These are phyloP conservation scores for Channa argus DNA, from an alignment of 2,113 vertebrate genomes.

Conservation along the genomic window DNA sequence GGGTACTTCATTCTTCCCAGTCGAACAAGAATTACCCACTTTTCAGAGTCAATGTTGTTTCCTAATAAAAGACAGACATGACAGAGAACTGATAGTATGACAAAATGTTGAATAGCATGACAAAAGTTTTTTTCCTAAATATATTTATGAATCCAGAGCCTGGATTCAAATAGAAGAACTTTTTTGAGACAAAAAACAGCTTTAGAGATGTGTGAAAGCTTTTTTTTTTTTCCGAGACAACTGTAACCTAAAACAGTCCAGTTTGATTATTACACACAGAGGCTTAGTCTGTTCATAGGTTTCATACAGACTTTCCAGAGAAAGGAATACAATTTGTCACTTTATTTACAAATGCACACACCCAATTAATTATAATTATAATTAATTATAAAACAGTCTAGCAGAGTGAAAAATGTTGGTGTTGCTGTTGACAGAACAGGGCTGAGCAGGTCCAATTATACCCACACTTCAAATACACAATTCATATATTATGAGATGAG, in stretches of 20 bases:
- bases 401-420: neutral
- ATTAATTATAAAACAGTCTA: slow-evolving; percentile 5
- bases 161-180: neutral
- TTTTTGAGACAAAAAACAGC: neutral
- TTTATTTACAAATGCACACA: slow-evolving; percentile 21
- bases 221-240: neutral
- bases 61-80: neutral
- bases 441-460: slow-evolving; percentile 15
- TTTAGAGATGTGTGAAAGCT: neutral
- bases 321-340: slow-evolving; percentile 23
- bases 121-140: neutral
- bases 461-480: neutral
- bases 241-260: slow-evolving; percentile 27
- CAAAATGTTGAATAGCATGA: too few relatives aligned
- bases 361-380: slow-evolving; percentile 1
- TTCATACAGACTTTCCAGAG: slow-evolving; percentile 45
- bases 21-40: neutral
- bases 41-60: neutral
- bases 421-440: slow-evolving; percentile 4
- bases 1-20: neutral
- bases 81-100: too few relatives aligned
- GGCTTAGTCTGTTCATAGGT: slow-evolving; percentile 16
- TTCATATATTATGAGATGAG: slow-evolving; percentile 19
- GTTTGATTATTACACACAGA: slow-evolving; percentile 40
- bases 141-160: too few relatives aligned